These are phyloP conservation scores for Catharus ustulatus DNA, from an alignment of 2,797 vertebrate species.

Conservation along the genomic window DNA sequence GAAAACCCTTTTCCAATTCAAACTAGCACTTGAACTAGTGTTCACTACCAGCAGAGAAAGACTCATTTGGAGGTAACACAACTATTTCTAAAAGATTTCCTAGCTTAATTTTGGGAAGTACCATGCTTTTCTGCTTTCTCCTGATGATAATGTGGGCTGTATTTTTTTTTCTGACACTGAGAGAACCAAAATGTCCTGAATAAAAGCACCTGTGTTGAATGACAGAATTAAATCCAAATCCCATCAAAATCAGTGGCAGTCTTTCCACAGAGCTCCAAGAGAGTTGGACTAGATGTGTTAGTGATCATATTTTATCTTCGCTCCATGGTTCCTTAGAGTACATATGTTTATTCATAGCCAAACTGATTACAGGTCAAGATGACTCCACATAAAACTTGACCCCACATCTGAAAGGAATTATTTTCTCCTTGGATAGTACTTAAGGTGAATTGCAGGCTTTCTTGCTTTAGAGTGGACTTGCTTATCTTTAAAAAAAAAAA, in stretches of 20 bases:
- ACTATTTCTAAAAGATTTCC: neutral
- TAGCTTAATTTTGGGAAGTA: conserved; percentile 23
- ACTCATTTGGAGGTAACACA: neutral
- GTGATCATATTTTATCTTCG: neutral
- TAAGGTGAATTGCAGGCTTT: conserved; percentile 34
- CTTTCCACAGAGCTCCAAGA: neutral
- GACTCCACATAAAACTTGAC: conserved; percentile 21
- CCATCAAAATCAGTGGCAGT: neutral
- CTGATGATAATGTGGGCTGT: neutral
- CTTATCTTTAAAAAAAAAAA: conserved; percentile 16
- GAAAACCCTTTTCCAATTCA: neutral
- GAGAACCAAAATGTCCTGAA: neutral
- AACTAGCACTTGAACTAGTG: neutral
- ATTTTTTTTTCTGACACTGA: neutral
- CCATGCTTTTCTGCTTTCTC: neutral
- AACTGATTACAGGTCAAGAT: conserved; percentile 24
- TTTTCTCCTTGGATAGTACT: conserved; percentile 19
- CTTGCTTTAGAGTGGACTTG: conserved; percentile 1
- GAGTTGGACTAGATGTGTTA: neutral
- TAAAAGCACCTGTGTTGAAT: neutral
- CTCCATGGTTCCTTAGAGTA: neutral
- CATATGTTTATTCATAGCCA: conserved; percentile 36
- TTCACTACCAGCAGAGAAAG: neutral
- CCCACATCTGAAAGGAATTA: conserved; percentile 15
- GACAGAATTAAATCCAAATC: conserved; percentile 18